A percentile compares a stretch with the other conserved stretches of the same genome.
phyloP scores from a whole-genome alignment of 1,140 invertebrate genomes.

The Trypoxylus dichotomus region DNA sequence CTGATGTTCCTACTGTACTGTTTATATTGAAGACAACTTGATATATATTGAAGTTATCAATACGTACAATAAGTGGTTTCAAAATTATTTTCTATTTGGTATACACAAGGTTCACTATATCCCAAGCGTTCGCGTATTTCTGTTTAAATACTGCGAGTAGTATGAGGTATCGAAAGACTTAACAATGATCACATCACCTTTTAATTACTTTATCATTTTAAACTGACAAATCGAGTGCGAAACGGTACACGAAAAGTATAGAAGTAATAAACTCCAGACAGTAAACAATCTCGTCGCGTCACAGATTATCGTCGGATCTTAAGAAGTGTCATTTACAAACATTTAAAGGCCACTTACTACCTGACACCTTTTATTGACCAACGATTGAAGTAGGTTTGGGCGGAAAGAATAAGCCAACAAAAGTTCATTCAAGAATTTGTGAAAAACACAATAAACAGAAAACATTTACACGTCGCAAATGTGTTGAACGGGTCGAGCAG shows the following conservation, averaged over 20 bases:
- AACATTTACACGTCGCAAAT: constrained; percentile 9
- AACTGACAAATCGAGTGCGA: background rate
- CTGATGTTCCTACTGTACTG: no score
- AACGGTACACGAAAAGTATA: background rate
- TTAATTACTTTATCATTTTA: background rate
- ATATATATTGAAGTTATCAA: no score
- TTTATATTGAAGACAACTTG: no score
- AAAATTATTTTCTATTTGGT: no score
- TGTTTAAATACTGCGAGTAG: no score
- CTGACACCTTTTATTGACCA: constrained; percentile 18
- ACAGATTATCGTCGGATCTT: background rate
- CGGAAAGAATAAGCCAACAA: background rate
- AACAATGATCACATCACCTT: background rate
- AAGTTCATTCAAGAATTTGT: constrained; percentile 18
- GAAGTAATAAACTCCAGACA: background rate
- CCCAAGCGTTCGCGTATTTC: no score
- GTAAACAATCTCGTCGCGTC: constrained; percentile 8
- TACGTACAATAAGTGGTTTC: no score
- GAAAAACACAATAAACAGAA: constrained; percentile 11
- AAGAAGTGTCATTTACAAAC: constrained; percentile 15
- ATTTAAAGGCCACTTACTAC: constrained; percentile 22
- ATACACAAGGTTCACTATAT: no score
- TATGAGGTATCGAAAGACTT: no score
- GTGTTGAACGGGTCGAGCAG: background rate
- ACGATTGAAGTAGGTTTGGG: background rate